These are phyloP conservation scores for Gryllus longicercus DNA, from an alignment of 2,888 invertebrate genomes.

Conservation along the genomic window DNA sequence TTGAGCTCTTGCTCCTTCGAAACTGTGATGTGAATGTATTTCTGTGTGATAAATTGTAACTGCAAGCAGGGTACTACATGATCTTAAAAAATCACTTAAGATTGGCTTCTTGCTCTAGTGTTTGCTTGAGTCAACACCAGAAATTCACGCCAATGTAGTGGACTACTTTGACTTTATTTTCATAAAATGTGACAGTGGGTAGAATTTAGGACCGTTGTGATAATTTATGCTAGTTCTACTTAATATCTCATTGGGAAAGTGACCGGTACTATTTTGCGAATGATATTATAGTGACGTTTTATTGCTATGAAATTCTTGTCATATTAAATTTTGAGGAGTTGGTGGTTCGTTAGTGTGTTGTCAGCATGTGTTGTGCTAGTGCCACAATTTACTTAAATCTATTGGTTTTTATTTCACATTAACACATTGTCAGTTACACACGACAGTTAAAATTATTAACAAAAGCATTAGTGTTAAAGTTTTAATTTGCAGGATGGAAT, in stretches of 20 bases:
- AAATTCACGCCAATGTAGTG: conserved; percentile 27
- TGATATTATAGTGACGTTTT: not conserved
- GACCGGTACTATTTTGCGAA: not conserved
- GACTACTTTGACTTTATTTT: conserved; percentile 32
- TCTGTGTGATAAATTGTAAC: conserved; percentile 23
- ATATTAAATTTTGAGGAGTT: not conserved
- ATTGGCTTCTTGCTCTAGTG: conserved; percentile 18
- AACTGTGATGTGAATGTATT: conserved; percentile 24
- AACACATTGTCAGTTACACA: too few relatives aligned
- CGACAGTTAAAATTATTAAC: too few relatives aligned
- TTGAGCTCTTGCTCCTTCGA: not conserved
- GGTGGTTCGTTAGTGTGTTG: not conserved
- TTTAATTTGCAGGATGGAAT: not conserved
- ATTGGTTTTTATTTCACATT: not conserved
- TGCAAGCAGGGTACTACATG: conserved; percentile 24
- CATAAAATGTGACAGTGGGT: conserved; percentile 32
- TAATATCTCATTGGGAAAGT: conserved; percentile 23
- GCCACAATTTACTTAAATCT: conserved; percentile 6
- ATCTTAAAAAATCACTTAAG: conserved; percentile 18
- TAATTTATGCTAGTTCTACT: conserved; percentile 35
- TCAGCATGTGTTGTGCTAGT: not conserved
- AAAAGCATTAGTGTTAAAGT: too few relatives aligned
- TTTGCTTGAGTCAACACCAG: conserved; percentile 22
- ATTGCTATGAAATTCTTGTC: not conserved
- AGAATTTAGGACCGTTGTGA: conserved; percentile 34